Base-by-base conservation (phyloP, 2,113 vertebrate genomes). In the Lophius piscatorius region DNA sequence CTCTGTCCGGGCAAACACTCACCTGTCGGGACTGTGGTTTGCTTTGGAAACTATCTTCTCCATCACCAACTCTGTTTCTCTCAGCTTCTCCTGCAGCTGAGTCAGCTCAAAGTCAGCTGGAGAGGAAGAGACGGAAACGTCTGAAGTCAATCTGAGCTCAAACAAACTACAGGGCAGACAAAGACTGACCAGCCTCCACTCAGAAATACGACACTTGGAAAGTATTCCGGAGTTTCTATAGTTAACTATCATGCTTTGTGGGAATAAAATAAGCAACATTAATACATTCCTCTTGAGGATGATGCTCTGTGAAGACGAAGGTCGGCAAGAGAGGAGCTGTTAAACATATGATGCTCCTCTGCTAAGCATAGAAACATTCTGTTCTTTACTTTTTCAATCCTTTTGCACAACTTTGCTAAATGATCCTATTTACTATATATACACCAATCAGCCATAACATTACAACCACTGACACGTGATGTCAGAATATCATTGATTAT, bases 31-130 rank as follows among this genome's bases (percentile, higher is more conserved):
- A 63, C 91, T 86, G 78, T 91, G 91, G 55, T 92, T 92, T 42
- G 93, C 91, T 56, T 89, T 91, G 50, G 87, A 94, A 62, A 98
- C 95, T 8, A 98, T 91, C 63, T 93, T 95, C 92, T 98, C 95
- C 94, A 99, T 97, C 61, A 94, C 94, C 83, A 93, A 84, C 85
- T 98, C 96, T 0, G 96, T 98, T 71, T 97, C 95, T 63, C 88
- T 92, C 76, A 98, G 89, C 79, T 94, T 95, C 82, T 98, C 96
- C 86, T 98, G 96, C 39, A 99, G 94, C 74, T 99, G 96, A 42
- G 86, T 73, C 65, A 98, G 90, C 63, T 99, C 94, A 66, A 93
- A 97, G 78, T 97, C 95, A 44, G 94, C 96, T 99, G 63, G 3
- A 26, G 47, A 34, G 12, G 3, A 14, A 16, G 2, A 18, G 18